Base-by-base conservation (phyloP, 2,888 invertebrate species). In the Pimpla rufipes region DNA sequence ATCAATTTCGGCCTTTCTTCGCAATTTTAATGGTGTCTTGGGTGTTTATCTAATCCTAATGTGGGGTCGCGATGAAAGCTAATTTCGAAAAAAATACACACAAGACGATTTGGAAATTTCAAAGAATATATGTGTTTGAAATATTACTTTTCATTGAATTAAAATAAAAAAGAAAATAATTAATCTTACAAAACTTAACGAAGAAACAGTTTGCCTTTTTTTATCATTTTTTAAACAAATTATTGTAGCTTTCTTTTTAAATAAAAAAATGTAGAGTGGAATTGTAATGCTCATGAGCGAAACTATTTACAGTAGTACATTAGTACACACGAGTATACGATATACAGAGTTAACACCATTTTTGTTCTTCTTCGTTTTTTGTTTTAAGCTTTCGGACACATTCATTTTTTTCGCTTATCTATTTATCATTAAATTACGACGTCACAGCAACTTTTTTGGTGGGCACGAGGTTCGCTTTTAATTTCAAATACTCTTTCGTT, bases 261-360 rank as follows among this genome's bases (percentile, higher is more conserved):
- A 35, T 16, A 42, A 23, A 42, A 57, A 42, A 16, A 66, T 16
- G 7, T n/a, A 50, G 7, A 45, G 18, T 37, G n/a, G 16, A 16
- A 23, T 37, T 23, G 68, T 35, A 16, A 45, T 35, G 40, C 37
- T 73, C 42, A 42, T 74, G 23, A 68, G 47, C 62, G n/a, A 68
- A 73, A 82, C 23, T 79, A 83, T 83, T 76, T 76, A 79, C 83
- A 79, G 73, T 55, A 73, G 67, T 79, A 62, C 47, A 68, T 50
- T 71, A 55, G 67, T 73, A 62, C 71, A 68, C 16, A 76, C 40
- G 66, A 62, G 55, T 45, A 83, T 47, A 73, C 29, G 52, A 73
- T 64, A 68, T 45, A 59, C 67, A 59, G 55, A 35, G 52, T 79
- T 52, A 67, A 79, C 67, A 66, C 79, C 35, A 57, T 73, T 57